These are phyloP conservation scores for Cryptoblepharus egeriae DNA, from an alignment of 2,797 vertebrate genomes.

Conservation along the genomic window DNA sequence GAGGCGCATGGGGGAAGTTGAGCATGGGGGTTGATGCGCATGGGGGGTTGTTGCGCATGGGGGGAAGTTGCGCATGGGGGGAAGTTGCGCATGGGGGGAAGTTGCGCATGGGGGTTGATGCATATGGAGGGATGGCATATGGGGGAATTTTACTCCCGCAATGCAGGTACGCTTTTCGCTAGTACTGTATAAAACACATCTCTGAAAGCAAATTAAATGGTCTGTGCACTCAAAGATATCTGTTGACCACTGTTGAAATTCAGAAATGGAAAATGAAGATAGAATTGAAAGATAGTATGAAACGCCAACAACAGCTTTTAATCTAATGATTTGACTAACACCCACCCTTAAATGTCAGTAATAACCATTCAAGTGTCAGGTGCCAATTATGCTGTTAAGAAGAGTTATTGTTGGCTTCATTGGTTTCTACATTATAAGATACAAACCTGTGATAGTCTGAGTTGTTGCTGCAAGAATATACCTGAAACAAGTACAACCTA, in stretches of 20 bases:
- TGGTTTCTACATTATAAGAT: neutral
- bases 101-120: no score
- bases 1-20: no score
- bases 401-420: neutral
- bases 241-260: neutral
- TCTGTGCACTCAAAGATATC: neutral
- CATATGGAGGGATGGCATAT: no score
- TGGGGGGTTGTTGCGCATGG: no score
- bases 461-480: neutral
- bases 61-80: no score
- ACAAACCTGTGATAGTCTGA: neutral
- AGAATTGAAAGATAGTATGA: neutral
- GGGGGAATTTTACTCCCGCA: no score
- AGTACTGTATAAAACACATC: no score
- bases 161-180: no score
- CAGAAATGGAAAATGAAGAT: neutral
- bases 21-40: no score
- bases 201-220: neutral
- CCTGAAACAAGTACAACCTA: no score
- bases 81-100: no score
- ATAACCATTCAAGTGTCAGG: neutral
- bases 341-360: no score
- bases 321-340: neutral
- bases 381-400: neutral
- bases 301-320: neutral